Evolutionary conservation across 2,113 vertebrate species (phyloP).

Genomic region (Carassius auratus): DNA sequence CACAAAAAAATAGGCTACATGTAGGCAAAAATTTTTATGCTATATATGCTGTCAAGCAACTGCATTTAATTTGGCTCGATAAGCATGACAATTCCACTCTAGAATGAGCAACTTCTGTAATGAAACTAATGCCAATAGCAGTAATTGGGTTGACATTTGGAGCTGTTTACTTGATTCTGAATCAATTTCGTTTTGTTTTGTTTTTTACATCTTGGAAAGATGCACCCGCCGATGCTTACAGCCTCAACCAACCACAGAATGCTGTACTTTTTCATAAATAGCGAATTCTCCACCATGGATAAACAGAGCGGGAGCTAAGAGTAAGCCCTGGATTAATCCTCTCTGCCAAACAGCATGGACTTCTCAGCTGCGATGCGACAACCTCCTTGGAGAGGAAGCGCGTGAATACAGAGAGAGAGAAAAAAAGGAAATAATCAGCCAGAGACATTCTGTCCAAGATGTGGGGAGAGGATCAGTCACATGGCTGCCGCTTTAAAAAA

Average conservation of each 20-base stretch:
- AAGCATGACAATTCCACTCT: conserved; percentile 37
- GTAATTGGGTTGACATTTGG: conserved; percentile 45
- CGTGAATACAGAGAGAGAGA: neutral
- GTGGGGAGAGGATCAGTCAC: conserved; percentile 19
- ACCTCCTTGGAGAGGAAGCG: neutral
- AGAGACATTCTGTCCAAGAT: conserved; percentile 21
- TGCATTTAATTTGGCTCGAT: conserved; percentile 10
- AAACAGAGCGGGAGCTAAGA: conserved; percentile 4
- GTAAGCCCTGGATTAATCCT: conserved; percentile 43
- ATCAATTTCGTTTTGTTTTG: neutral
- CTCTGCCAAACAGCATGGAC: conserved; percentile 20
- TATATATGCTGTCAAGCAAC: neutral
- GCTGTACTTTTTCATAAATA: neutral
- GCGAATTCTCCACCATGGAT: conserved; percentile 5
- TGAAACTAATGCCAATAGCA: conserved; percentile 34
- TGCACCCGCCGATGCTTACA: neutral
- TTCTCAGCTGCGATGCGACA: conserved; percentile 3
- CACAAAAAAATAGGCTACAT: neutral
- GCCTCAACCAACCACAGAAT: conserved; percentile 6
- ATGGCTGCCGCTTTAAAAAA: neutral
- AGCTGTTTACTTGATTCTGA: conserved; percentile 37
- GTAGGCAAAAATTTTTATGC: neutral
- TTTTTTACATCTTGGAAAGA: conserved; percentile 1
- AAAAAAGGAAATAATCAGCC: conserved; percentile 34
- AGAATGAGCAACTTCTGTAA: conserved; percentile 31